A percentile compares a stretch with the other conserved stretches of the same genome.
Conservation (phyloP, 2,888 invertebrate genomes). For the Griposia aprilina region DNA sequence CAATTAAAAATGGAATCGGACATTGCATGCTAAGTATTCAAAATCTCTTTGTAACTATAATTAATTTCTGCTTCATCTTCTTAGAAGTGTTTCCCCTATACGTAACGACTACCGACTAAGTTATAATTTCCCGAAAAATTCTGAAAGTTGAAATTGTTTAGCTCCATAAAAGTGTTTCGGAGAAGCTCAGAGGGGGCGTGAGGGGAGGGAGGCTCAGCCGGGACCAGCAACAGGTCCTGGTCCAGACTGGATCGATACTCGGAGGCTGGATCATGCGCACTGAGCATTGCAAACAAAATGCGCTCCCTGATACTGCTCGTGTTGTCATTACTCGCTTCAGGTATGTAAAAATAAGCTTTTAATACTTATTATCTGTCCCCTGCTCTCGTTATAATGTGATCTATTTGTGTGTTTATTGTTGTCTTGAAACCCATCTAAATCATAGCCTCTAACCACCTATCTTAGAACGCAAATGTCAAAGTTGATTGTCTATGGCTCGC, state of each 20-base stretch:
- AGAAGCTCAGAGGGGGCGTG: conserved; percentile 69
- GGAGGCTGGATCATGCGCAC: conserved; percentile 87
- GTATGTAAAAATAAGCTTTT: conserved; percentile 80
- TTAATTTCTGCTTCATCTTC: conserved; percentile 67
- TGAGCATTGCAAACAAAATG: conserved; percentile 82
- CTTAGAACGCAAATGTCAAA: conserved; percentile 69
- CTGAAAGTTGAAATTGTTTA: conserved; percentile 88
- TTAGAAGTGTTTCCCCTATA: conserved; percentile 56
- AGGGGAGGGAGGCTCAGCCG: conserved; percentile 74
- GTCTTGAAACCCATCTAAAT: conserved; percentile 44
- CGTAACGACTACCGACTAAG: conserved; percentile 70
- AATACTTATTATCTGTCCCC: conserved; percentile 26
- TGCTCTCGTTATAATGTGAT: conserved; percentile 36
- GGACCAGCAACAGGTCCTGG: conserved; percentile 87
- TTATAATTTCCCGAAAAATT: conserved; percentile 87
- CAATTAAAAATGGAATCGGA: conserved; percentile 14
- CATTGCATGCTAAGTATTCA: conserved; percentile 32
- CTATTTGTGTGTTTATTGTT: conserved; percentile 49
- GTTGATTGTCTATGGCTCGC: conserved; percentile 69
- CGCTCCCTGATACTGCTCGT: conserved; percentile 84
- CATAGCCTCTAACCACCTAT: conserved; percentile 27
- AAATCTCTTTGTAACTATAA: conserved; percentile 59
- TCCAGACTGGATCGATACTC: conserved; percentile 83
- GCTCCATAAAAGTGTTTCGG: conserved; percentile 82
- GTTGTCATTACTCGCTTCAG: conserved; percentile 82